Conservation (phyloP, 2,113 vertebrate species). For the Gobio gobio region DNA sequence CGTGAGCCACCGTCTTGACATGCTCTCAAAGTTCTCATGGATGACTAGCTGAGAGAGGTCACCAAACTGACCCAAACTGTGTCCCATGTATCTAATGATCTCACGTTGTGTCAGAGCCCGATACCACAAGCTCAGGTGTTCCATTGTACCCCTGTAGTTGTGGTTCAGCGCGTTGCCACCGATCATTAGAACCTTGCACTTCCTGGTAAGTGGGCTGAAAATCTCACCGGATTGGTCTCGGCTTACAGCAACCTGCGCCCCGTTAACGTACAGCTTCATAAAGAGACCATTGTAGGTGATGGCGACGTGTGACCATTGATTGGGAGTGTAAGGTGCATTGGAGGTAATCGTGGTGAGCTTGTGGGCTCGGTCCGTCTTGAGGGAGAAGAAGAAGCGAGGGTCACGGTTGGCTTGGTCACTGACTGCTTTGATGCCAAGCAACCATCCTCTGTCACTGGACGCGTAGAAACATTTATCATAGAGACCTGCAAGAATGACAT, state of each 20-base stretch:
- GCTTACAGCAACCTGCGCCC: slow-evolving; percentile 92
- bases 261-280: slow-evolving; percentile 93
- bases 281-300: slow-evolving; percentile 88
- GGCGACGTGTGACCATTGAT: slow-evolving; percentile 90
- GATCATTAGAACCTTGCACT: slow-evolving; percentile 95
- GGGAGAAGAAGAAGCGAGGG: slow-evolving; percentile 95
- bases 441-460: slow-evolving; percentile 95
- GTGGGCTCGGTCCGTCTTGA: slow-evolving; percentile 96
- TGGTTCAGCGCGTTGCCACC: slow-evolving; percentile 92
- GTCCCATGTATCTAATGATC: slow-evolving; percentile 86
- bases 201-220: slow-evolving; percentile 92
- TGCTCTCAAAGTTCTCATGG: slow-evolving; percentile 90
- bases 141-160: slow-evolving; percentile 90
- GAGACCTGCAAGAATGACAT: slow-evolving; percentile 81
- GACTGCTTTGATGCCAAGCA: slow-evolving; percentile 91
- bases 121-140: slow-evolving; percentile 90
- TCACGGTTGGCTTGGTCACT: slow-evolving; percentile 92
- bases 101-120: slow-evolving; percentile 87
- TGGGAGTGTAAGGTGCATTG: slow-evolving; percentile 88
- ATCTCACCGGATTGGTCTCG: slow-evolving; percentile 91
- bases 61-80: slow-evolving; percentile 66
- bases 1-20: slow-evolving; percentile 87
- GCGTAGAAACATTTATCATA: slow-evolving; percentile 99
- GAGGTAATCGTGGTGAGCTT: slow-evolving; percentile 90
- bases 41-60: slow-evolving; percentile 90